Conservation (phyloP, 2,888 invertebrate species). For the Melanostoma scalare region DNA sequence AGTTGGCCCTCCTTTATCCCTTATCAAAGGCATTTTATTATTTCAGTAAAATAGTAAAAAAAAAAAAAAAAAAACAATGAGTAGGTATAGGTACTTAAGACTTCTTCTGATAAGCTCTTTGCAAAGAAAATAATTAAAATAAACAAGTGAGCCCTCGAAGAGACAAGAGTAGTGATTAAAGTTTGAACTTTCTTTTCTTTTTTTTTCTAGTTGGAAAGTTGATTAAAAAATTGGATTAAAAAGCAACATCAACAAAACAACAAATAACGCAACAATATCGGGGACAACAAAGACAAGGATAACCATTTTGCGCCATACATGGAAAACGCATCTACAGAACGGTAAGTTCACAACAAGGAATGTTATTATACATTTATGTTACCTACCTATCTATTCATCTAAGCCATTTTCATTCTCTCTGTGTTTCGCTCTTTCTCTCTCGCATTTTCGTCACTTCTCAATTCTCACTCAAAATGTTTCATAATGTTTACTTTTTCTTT, state of each 20-base stretch:
- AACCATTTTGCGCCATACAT: conserved; percentile 55
- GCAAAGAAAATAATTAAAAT: conserved; percentile 10
- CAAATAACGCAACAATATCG: conserved; percentile 15
- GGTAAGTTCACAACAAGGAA: conserved; percentile 46
- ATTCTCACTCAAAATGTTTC: conserved; percentile 23
- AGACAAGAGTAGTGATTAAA: conserved; percentile 1
- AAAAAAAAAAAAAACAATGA: conserved; percentile 22
- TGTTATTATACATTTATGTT: background rate
- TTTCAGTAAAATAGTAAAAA: conserved; percentile 13
- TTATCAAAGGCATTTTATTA: conserved; percentile 23
- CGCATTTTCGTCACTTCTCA: conserved; percentile 8
- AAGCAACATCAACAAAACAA: conserved; percentile 3
- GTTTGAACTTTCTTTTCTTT: conserved; percentile 24
- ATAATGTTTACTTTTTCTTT: conserved; percentile 12
- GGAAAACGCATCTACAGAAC: conserved; percentile 71
- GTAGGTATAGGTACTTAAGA: background rate
- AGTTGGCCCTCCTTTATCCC: conserved; percentile 39
- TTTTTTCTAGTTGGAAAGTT: conserved; percentile 49
- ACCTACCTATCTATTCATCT: background rate
- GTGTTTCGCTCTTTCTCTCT: conserved; percentile 11
- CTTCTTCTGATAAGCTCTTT: conserved; percentile 35
- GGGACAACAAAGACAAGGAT: conserved; percentile 47
- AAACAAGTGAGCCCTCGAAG: conserved; percentile 25
- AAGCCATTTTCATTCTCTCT: conserved; percentile 9
- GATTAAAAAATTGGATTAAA: conserved; percentile 59